These are phyloP conservation scores for Oryzias woworae DNA, from an alignment of 2,113 vertebrate species.

Conservation along the genomic window DNA sequence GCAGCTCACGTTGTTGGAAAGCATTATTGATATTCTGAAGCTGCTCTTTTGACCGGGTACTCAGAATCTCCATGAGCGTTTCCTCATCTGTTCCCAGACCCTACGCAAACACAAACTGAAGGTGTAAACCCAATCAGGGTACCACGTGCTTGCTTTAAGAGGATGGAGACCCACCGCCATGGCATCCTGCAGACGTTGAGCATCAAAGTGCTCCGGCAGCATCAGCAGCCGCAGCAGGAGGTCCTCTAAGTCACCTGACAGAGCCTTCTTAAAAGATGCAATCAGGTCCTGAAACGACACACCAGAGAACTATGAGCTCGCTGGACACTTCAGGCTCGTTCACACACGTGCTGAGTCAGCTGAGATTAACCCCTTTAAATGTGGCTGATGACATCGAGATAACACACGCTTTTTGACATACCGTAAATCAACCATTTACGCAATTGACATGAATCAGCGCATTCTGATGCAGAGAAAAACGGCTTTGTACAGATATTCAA, in stretches of 20 bases:
- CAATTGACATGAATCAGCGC: too few species aligned
- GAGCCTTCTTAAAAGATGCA: constrained; percentile 59
- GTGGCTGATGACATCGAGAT: too few species aligned
- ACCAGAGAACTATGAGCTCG: too few species aligned
- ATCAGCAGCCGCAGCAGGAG: constrained; percentile 65
- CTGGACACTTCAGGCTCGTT: background rate
- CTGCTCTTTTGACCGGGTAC: constrained; percentile 67
- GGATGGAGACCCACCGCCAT: constrained; percentile 60
- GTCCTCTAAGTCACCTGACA: constrained; percentile 61
- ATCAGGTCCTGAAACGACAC: constrained; percentile 57
- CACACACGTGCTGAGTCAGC: background rate
- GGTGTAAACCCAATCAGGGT: background rate
- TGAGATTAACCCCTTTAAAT: background rate
- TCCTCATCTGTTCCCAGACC: constrained; percentile 77
- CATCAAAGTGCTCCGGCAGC: constrained; percentile 54
- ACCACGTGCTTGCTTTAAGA: too few species aligned
- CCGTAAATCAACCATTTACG: too few species aligned
- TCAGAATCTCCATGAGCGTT: constrained; percentile 79
- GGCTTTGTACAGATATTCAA: too few species aligned
- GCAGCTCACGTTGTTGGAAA: constrained; percentile 72
- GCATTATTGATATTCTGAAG: constrained; percentile 67
- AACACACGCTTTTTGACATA: too few species aligned
- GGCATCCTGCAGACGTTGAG: constrained; percentile 64
- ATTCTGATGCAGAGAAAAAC: too few species aligned
- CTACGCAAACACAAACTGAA: constrained; percentile 50